Evolutionary conservation across 2,113 vertebrate species (phyloP), one percentile per base, ranked within the genome.

Genomic region (Strigops habroptila): DNA sequence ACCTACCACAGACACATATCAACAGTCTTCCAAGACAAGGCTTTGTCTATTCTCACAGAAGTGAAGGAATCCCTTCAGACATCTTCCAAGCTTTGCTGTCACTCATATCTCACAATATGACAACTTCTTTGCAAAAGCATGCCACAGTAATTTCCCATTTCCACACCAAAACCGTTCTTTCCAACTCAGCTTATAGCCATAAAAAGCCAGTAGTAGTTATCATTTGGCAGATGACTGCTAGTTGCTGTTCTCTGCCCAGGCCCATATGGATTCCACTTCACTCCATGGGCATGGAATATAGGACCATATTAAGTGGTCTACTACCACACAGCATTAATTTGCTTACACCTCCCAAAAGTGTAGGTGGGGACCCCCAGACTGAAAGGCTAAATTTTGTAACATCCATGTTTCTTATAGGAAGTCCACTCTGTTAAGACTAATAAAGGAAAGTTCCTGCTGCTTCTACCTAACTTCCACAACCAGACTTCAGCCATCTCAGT

Each of bases 281-380:
- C 4, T 67, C 37, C 28, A 52, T 1, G 10, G 15, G 7, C 55
- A 89, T 0, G 1, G 7, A 87, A 48, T 21, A 73, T 0, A 46
- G 10, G 27, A 41, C 14, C 16, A 44, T 10, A 49, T 51, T 64
- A 88, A 57, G 11, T 23, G 10, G 31, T 76, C 41, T 60, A 5
- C 52, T 10, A 74, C 6, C 3, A 3, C n/a, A 74, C 16, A 76
- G 30, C 31, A 53, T 68, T 79, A 55, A 52, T 82, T 60, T 82
- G 33, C 24, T 82, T 19, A 24, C 21, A 53, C 8, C 25, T 83
- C 46, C 41, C n/a, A 12, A 18, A 84, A 7, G 1, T 3, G 15
- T 23, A 74, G 17, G 6, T 35, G 28, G 3, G 15, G 13, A 78
- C 18, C 30, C 55, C 18, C 44, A 83, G 41, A 60, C 89, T 5